A percentile compares a stretch with the other conserved stretches of the same genome.
These are phyloP conservation scores for Passer domesticus DNA, from an alignment of 2,113 vertebrate species.

Conservation along the genomic window DNA sequence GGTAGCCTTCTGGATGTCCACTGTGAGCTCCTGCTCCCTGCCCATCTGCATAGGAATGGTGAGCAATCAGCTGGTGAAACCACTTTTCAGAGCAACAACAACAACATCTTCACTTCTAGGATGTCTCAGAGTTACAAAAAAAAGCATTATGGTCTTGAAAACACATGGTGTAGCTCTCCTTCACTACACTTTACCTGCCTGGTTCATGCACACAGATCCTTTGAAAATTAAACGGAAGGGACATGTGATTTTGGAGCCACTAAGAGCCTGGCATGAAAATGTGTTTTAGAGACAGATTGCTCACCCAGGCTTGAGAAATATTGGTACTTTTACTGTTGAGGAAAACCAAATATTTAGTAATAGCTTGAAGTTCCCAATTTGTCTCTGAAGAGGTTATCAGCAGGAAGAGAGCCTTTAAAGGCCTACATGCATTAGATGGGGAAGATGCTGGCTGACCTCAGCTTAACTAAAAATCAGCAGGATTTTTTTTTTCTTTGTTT, in stretches of 20 bases:
- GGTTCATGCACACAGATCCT: background rate
- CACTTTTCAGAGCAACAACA: background rate
- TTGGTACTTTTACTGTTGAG: background rate
- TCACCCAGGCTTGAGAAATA: background rate
- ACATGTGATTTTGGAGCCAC: background rate
- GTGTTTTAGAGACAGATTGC: background rate
- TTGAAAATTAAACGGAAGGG: background rate
- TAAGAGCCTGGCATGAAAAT: background rate
- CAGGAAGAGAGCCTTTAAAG: conserved; percentile 5
- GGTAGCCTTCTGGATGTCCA: background rate
- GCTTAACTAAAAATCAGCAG: background rate
- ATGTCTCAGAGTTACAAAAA: background rate
- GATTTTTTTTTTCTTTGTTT: conserved; percentile 18
- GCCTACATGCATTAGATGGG: background rate
- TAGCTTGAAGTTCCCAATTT: conserved; percentile 14
- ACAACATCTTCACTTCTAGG: background rate
- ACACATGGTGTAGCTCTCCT: background rate
- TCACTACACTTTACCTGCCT: background rate
- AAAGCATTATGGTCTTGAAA: background rate
- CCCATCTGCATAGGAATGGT: rapidly evolving
- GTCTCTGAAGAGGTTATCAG: conserved; percentile 42
- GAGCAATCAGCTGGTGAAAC: background rate
- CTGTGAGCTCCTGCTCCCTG: background rate
- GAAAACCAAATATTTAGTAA: conserved; percentile 23
- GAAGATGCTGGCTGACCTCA: background rate